These are phyloP conservation scores for Myrmophylax atrothorax DNA, from an alignment of 2,113 vertebrate species.

Conservation along the genomic window DNA sequence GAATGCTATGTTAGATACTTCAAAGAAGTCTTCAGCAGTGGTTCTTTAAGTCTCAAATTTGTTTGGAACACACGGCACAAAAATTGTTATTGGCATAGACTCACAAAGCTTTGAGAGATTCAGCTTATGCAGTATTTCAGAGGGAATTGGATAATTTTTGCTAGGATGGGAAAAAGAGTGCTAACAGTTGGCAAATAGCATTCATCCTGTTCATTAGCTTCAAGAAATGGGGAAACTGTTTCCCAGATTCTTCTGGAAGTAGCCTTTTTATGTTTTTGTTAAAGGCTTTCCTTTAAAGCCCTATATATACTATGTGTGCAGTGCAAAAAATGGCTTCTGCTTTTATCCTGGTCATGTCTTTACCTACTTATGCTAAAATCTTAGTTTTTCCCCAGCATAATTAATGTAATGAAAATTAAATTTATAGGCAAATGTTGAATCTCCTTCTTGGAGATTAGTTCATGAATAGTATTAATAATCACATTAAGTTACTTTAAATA, in stretches of 20 bases:
- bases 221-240: neutral
- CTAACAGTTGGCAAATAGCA: neutral
- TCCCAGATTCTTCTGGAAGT: neutral
- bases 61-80: neutral
- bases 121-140: neutral
- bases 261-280: neutral
- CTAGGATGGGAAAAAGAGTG: neutral
- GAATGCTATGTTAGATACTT: neutral
- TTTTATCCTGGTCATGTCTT: neutral
- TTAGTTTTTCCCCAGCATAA: neutral
- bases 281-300: neutral
- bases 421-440: neutral
- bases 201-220: neutral
- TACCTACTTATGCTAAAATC: neutral
- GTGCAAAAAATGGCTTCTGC: neutral
- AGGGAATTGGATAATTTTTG: neutral
- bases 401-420: neutral
- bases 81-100: neutral
- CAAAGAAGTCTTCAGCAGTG: neutral
- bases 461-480: neutral
- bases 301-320: neutral
- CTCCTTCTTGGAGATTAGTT: neutral
- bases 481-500: neutral
- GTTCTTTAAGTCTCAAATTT: neutral
- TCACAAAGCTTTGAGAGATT: neutral